Evolutionary conservation across 2,888 invertebrate species (phyloP), one percentile per base, ranked within the genome.

Genomic region (Chouioia cunea): DNA sequence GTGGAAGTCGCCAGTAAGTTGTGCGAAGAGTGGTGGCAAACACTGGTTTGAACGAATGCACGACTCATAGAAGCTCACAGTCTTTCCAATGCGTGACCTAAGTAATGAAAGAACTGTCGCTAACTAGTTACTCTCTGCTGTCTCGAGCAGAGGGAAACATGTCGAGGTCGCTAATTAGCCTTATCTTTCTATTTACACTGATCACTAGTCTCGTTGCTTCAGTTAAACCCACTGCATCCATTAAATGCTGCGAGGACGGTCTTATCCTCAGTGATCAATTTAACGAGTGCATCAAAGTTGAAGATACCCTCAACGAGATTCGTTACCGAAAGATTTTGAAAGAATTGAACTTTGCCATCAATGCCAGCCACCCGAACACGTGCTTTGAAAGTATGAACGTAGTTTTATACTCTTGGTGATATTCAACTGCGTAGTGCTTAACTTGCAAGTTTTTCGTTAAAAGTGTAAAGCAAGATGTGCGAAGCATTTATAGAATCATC

Each of bases 361-460:
- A 62, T 27, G 50, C 12, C 16, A 56, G 54, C 2, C 58, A 46
- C 20, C 44, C 71, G 44, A 56, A 46, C 10, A 44, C 62, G 43
- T 79, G 78, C 43, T 71, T 73, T 14, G 53, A 68, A 74, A 73
- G 79, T 78, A 75, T 74, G 47, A 20, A 23, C 2, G 18, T 59
- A 27, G 0, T 16, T 15, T 54, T 47, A 10, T 6, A 36, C 10
- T 36, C 12, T 8, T 10, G 12, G 10, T 36, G 1, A 36, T 36
- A 1, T 36, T 36, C 36, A 6, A 6, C 36, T 1, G n/a, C n/a
- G 6, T 6, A 36, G 10, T 36, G 36, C 36, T 36, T 12, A 1
- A 36, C 1, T 36, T 8, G 36, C 36, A 36, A 6, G n/a, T n/a
- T n/a, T n/a, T n/a, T n/a, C n/a, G n/a, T n/a, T n/a, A n/a, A n/a